Percentiles rank a stretch among this genome's conserved stretches.
Evolutionary conservation across 2,797 vertebrate genomes (phyloP).

Genomic region (Alauda arvensis): DNA sequence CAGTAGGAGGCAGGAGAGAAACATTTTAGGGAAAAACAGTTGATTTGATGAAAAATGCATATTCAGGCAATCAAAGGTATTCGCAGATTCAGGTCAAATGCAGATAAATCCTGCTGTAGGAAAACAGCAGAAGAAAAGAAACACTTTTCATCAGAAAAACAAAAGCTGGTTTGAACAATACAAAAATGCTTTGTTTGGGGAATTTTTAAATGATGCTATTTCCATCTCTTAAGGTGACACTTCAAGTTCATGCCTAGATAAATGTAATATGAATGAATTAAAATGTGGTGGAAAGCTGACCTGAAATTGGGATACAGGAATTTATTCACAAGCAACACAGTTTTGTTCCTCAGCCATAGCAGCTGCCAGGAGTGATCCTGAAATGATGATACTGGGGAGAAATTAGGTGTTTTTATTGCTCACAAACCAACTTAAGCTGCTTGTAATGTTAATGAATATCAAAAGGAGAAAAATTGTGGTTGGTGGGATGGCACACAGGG

Average conservation of each 20-base stretch:
- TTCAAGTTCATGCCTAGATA: slow-evolving; percentile 7
- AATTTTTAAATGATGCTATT: slow-evolving; percentile 12
- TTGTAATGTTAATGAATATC: not conserved
- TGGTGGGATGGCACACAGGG: not conserved
- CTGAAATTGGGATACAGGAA: not conserved
- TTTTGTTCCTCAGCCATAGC: not conserved
- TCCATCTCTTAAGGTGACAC: not conserved
- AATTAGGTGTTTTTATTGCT: not conserved
- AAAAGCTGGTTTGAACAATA: slow-evolving; percentile 20
- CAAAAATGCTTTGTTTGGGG: slow-evolving; percentile 32
- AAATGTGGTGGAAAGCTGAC: not conserved
- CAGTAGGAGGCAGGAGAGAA: slow-evolving; percentile 36
- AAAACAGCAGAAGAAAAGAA: slow-evolving; percentile 35
- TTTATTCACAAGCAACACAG: not conserved
- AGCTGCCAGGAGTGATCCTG: not conserved
- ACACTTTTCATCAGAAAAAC: slow-evolving; percentile 9
- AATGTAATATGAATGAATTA: not conserved
- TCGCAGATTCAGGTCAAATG: slow-evolving; percentile 50
- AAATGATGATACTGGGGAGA: not conserved
- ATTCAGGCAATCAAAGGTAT: slow-evolving; percentile 42
- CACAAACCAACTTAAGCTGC: not conserved
- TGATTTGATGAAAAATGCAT: slow-evolving; percentile 60
- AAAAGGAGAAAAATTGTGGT: not conserved
- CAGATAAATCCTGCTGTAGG: slow-evolving; percentile 49
- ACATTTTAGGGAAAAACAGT: slow-evolving; percentile 20